Evolutionary conservation across 1,140 invertebrate species (phyloP).

Genomic region (Acromyrmex heyeri): DNA sequence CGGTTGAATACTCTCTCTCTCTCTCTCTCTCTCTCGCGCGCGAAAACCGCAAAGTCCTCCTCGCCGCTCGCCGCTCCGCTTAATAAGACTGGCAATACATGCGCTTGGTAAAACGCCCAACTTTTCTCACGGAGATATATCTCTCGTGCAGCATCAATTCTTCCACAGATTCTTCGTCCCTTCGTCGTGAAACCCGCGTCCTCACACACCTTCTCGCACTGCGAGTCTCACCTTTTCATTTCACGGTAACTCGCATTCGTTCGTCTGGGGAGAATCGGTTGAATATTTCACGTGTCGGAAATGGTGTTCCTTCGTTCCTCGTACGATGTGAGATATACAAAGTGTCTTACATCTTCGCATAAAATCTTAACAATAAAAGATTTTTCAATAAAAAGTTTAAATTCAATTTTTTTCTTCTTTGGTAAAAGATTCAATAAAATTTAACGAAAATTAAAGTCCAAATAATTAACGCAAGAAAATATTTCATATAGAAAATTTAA

Average conservation of each 20-base stretch:
- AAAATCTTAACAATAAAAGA: not conserved
- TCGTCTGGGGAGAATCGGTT: constrained; percentile 49
- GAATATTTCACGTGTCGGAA: constrained; percentile 41
- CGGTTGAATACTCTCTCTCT: not conserved
- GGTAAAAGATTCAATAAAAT: not conserved
- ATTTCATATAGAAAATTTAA: not conserved
- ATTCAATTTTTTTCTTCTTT: not conserved
- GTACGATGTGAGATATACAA: constrained; percentile 30
- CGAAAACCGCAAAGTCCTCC: constrained; percentile 24
- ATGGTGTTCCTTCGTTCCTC: not conserved
- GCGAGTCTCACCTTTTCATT: constrained; percentile 54
- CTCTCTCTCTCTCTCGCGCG: not conserved
- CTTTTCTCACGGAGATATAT: constrained; percentile 58
- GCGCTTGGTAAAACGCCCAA: constrained; percentile 11
- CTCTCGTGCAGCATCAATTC: constrained; percentile 40
- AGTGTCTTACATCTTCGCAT: not conserved
- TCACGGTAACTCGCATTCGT: constrained; percentile 46
- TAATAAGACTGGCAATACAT: constrained; percentile 40
- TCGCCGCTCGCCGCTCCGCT: constrained; percentile 24
- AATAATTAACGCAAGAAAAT: not conserved
- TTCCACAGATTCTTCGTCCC: not conserved
- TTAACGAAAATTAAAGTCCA: not conserved
- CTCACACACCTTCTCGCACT: not conserved
- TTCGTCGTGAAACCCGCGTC: not conserved
- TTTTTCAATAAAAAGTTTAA: not conserved